Percentiles rank a stretch among this genome's conserved stretches.
Conservation (phyloP, 2,113 vertebrate genomes). For the Nannospalax galili region DNA sequence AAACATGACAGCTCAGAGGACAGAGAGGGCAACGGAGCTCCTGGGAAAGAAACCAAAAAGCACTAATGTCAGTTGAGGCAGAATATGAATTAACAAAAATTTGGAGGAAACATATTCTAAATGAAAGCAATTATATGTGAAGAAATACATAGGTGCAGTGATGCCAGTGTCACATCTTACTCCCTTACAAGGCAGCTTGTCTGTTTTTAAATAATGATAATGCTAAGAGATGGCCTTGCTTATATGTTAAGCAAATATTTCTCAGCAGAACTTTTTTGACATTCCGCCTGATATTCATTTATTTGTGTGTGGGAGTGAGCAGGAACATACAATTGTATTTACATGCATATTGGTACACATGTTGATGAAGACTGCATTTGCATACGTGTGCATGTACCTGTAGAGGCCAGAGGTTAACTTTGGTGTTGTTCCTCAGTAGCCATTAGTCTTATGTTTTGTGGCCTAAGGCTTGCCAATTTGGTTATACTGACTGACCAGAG, state of each 20-base stretch:
- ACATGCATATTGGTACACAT: not conserved
- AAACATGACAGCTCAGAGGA: not conserved
- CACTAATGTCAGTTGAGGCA: not conserved
- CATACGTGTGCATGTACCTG: not conserved
- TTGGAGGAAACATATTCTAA: not conserved
- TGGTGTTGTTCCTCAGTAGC: not conserved
- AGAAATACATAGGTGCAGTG: not conserved
- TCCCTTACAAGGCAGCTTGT: not conserved
- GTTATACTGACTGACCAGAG: not conserved
- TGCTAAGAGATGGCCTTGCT: not conserved
- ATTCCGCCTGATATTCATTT: not conserved
- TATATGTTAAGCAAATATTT: not conserved
- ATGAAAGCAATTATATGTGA: not conserved
- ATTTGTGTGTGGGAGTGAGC: not conserved
- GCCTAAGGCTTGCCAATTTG: not conserved
- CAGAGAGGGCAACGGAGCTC: not conserved
- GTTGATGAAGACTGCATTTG: not conserved
- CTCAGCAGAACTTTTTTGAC: not conserved
- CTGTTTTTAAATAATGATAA: not conserved
- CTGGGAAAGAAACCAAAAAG: not conserved
- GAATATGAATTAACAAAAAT: not conserved
- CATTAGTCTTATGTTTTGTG: not conserved
- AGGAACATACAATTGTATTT: not conserved
- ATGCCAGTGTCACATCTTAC: not conserved
- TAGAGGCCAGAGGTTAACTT: not conserved